phyloP scores from a whole-genome alignment of 2,113 vertebrate species.

The Callocephalon fimbriatum region DNA sequence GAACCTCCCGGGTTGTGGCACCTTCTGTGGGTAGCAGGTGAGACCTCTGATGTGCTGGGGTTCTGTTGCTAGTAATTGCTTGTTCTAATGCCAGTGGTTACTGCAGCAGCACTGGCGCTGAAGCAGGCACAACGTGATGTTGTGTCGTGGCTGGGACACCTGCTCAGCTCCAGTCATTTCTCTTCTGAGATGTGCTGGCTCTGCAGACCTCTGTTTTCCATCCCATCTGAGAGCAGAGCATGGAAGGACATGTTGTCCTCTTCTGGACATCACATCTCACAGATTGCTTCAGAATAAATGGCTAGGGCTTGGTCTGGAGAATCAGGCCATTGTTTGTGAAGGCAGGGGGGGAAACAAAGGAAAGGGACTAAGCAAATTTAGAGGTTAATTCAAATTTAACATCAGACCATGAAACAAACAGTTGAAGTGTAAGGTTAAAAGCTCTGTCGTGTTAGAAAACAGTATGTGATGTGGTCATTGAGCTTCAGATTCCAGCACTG shows the following conservation, averaged over 20 bases:
- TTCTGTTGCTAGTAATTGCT: neutral
- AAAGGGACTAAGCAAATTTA: neutral
- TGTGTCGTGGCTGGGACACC: neutral
- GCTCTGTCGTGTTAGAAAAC: neutral
- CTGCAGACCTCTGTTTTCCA: neutral
- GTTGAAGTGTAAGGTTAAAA: neutral
- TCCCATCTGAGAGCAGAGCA: neutral
- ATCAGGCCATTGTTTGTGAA: neutral
- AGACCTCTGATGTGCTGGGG: neutral
- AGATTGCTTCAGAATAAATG: neutral
- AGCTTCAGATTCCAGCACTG: neutral
- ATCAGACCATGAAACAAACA: neutral
- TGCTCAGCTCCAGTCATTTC: neutral
- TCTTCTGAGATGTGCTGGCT: conserved; percentile 33
- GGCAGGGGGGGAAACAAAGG: neutral
- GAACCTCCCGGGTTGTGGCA: neutral
- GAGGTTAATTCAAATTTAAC: neutral
- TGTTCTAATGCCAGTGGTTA: neutral
- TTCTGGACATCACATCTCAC: neutral
- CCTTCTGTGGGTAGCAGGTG: neutral
- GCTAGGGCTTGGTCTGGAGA: neutral
- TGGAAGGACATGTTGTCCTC: conserved; percentile 17
- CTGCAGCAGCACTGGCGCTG: neutral
- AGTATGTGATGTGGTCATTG: neutral
- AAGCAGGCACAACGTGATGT: neutral